phyloP scores from a whole-genome alignment of 2,888 invertebrate genomes.

The Apodemia duryi region DNA sequence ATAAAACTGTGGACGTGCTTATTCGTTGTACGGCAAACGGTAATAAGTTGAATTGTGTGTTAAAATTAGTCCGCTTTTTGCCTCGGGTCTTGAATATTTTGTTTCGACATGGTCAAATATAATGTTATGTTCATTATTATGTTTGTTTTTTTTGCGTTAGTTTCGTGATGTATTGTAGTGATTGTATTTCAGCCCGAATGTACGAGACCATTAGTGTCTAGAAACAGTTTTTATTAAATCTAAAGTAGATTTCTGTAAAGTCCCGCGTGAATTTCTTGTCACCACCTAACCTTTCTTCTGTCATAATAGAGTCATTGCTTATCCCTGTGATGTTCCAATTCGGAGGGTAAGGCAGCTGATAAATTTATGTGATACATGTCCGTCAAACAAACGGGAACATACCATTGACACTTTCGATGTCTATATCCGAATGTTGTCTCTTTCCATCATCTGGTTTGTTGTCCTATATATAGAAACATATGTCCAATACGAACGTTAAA shows the following conservation, averaged over 20 bases:
- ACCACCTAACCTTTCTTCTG: background rate
- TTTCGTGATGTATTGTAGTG: background rate
- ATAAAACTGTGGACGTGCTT: constrained; percentile 1
- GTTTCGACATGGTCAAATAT: constrained; percentile 35
- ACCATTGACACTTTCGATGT: too few species aligned
- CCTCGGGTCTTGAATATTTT: constrained; percentile 26
- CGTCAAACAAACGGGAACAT: too few species aligned
- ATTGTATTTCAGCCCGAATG: background rate
- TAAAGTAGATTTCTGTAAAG: background rate
- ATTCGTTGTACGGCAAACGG: constrained; percentile 14
- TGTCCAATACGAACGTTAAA: too few species aligned
- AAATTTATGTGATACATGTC: too few species aligned
- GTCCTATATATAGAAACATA: too few species aligned
- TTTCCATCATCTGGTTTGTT: too few species aligned
- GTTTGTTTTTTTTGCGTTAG: constrained; percentile 3
- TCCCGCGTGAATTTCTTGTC: background rate
- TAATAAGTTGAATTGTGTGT: constrained; percentile 24
- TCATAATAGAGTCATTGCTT: background rate
- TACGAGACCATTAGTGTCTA: background rate
- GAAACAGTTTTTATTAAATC: background rate
- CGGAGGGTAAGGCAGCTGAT: too few species aligned
- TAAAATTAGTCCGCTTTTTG: constrained; percentile 32
- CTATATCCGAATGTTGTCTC: too few species aligned
- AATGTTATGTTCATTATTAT: constrained; percentile 25
- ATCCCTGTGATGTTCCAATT: too few species aligned